A percentile compares a stretch with the other conserved stretches of the same genome.
These are phyloP conservation scores for Aptenodytes patagonicus DNA, from an alignment of 2,113 vertebrate species.

Conservation along the genomic window DNA sequence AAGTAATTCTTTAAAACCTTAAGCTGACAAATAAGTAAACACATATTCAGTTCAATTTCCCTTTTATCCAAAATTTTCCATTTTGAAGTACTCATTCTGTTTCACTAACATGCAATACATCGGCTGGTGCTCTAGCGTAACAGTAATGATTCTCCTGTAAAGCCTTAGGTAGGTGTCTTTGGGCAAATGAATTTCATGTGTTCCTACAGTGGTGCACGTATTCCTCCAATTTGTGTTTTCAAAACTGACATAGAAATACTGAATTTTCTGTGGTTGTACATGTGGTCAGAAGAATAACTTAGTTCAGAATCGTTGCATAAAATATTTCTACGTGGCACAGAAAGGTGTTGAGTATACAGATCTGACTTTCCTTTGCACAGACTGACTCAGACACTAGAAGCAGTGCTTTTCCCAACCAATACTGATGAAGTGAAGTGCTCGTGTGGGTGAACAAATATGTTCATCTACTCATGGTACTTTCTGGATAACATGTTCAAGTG, in stretches of 20 bases:
- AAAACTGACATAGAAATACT: background rate
- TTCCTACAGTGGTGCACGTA: background rate
- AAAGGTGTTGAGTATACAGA: background rate
- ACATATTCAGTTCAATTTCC: background rate
- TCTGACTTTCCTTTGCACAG: background rate
- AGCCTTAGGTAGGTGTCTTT: background rate
- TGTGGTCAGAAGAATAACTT: background rate
- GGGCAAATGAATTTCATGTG: background rate
- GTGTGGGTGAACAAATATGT: background rate
- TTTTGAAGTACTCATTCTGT: background rate
- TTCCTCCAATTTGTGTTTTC: background rate
- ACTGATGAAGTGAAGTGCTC: background rate
- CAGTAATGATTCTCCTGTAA: background rate
- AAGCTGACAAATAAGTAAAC: background rate
- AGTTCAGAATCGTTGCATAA: background rate
- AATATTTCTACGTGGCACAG: background rate
- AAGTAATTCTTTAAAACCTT: background rate
- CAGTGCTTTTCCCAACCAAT: background rate
- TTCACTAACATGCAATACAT: background rate
- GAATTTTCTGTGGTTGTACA: background rate
- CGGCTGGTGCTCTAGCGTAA: background rate
- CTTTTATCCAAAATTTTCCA: background rate
- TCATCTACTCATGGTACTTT: rapidly evolving
- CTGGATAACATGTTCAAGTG: background rate
- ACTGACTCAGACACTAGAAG: background rate